A percentile compares a stretch with the other conserved stretches of the same genome.
These are phyloP conservation scores for Protaetia brevitarsis DNA, from an alignment of 1,140 invertebrate genomes.

Conservation along the genomic window DNA sequence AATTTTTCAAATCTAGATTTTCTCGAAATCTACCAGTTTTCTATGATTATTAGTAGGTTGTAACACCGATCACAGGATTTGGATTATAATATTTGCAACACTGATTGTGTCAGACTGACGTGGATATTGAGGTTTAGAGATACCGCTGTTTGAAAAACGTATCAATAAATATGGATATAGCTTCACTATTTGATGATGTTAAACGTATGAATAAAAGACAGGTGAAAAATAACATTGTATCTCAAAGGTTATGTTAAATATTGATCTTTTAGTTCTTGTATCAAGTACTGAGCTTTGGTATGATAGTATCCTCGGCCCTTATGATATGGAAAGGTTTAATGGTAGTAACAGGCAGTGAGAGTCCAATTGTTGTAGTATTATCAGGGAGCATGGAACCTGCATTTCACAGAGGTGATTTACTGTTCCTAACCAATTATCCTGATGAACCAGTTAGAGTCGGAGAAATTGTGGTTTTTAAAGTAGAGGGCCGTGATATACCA, in stretches of 20 bases:
- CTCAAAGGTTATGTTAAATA: constrained; percentile 21
- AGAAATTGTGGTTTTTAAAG: constrained; percentile 99
- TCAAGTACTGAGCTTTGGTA: constrained; percentile 97
- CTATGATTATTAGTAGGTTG: too few species aligned
- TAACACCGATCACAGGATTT: too few species aligned
- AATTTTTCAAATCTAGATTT: too few species aligned
- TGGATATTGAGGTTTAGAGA: constrained; percentile 13
- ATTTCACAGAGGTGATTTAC: constrained; percentile 95
- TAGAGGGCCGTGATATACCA: constrained; percentile 97
- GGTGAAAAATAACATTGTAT: constrained; percentile 55
- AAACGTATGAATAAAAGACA: constrained; percentile 97
- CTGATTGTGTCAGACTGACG: too few species aligned
- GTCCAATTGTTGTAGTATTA: constrained; percentile 97
- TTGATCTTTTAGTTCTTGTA: constrained; percentile 79
- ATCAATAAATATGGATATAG: constrained; percentile 51
- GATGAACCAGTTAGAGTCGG: constrained; percentile 96
- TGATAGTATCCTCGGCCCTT: constrained; percentile 98
- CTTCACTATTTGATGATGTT: constrained; percentile 83
- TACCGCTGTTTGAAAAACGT: neutral
- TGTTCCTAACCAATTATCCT: constrained; percentile 96
- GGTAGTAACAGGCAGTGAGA: constrained; percentile 98
- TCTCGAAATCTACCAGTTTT: too few species aligned
- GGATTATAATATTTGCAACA: too few species aligned
- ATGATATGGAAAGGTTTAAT: constrained; percentile 99
- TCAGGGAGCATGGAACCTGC: constrained; percentile 99